Percentiles rank a stretch among this genome's conserved stretches.
These are phyloP conservation scores for Heterochromis multidens DNA, from an alignment of 2,113 vertebrate species.

Conservation along the genomic window DNA sequence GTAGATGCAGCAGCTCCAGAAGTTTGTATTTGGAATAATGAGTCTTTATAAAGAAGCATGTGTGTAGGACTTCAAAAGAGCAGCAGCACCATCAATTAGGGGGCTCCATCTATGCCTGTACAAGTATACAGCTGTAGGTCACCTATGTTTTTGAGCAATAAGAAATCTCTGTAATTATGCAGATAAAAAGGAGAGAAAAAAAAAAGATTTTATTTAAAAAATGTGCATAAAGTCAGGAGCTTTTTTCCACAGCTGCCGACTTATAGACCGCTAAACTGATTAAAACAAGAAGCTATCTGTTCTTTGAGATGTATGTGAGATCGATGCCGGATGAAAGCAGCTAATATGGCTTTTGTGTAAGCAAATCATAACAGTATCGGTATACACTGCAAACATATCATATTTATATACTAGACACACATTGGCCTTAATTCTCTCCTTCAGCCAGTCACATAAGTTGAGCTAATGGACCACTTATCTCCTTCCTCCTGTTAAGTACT, in stretches of 20 bases:
- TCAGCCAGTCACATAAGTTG: neutral
- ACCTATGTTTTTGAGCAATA: neutral
- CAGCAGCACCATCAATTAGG: no score
- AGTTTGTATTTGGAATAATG: no score
- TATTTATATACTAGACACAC: neutral
- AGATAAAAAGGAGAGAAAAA: neutral
- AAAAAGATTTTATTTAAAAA: neutral
- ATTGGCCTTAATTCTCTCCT: conserved; percentile 8
- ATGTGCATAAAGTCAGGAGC: neutral
- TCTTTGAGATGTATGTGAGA: neutral
- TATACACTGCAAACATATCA: neutral
- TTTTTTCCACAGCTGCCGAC: neutral
- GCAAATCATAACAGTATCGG: neutral
- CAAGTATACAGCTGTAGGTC: no score
- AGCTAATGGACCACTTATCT: conserved; percentile 34
- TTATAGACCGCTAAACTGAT: neutral
- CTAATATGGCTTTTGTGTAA: neutral
- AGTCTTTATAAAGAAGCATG: no score
- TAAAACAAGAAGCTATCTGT: neutral
- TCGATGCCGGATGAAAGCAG: neutral
- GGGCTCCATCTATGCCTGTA: no score
- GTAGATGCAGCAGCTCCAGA: no score
- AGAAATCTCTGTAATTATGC: neutral
- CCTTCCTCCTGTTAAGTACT: conserved; percentile 36
- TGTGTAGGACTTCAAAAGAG: no score